These are phyloP conservation scores for Siphonodentalium dalli DNA, from an alignment of 2,888 invertebrate genomes.

Conservation along the genomic window DNA sequence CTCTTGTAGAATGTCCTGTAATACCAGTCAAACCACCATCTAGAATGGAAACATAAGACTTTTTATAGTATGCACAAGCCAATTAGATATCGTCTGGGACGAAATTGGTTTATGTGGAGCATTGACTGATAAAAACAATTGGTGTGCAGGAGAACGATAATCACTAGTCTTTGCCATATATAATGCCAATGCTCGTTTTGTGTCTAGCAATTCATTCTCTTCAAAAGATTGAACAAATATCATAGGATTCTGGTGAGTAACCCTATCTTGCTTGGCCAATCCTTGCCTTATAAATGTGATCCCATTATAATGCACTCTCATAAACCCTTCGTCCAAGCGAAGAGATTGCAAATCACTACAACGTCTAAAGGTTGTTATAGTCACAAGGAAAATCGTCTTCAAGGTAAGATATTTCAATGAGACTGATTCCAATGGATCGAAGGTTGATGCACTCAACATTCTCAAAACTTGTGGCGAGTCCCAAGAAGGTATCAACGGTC, in stretches of 20 bases:
- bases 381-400: conserved; percentile 8
- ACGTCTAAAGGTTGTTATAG: conserved; percentile 7
- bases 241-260: background rate
- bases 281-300: background rate
- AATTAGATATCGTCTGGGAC: conserved; percentile 3
- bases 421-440: background rate
- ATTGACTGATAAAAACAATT: conserved; percentile 1
- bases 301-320: conserved; percentile 1
- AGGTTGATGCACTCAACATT: background rate
- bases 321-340: conserved; percentile 4
- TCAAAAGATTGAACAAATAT: conserved; percentile 1
- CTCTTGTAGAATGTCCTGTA: too few species aligned
- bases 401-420: background rate
- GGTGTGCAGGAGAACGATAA: background rate
- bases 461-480: background rate
- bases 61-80: background rate
- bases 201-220: background rate
- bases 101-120: conserved; percentile 8
- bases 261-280: conserved; percentile 4
- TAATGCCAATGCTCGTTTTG: background rate
- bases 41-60: too few species aligned
- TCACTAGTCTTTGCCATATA: conserved; percentile 2
- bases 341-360: conserved; percentile 8
- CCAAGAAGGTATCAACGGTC: background rate
- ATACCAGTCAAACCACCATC: too few species aligned